phyloP scores from a whole-genome alignment of 2,888 invertebrate genomes.

The Epinotia bilunana region DNA sequence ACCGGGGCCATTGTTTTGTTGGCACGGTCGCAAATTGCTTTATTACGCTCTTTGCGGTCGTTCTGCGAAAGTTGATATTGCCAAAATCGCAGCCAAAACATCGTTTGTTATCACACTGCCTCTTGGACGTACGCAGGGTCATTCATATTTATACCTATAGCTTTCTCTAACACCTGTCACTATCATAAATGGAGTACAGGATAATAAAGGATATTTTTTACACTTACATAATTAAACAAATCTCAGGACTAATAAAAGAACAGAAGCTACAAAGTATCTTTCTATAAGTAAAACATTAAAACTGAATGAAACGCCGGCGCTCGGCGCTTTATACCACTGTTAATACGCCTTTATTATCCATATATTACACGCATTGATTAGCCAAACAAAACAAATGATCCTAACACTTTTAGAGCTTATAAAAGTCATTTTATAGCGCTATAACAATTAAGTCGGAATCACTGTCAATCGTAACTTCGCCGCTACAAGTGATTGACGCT shows the following conservation, averaged over 20 bases:
- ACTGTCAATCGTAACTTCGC: slow-evolving; percentile 77
- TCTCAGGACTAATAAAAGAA: neutral
- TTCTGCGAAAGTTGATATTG: slow-evolving; percentile 78
- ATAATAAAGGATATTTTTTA: neutral
- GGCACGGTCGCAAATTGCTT: slow-evolving; percentile 81
- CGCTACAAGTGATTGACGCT: slow-evolving; percentile 73
- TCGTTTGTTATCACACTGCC: slow-evolving; percentile 69
- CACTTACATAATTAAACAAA: neutral
- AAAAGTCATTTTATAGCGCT: slow-evolving; percentile 72
- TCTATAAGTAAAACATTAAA: slow-evolving; percentile 25
- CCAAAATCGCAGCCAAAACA: slow-evolving; percentile 81
- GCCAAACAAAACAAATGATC: slow-evolving; percentile 62
- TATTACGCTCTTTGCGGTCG: slow-evolving; percentile 75
- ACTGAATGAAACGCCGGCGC: slow-evolving; percentile 29
- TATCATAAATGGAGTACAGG: too few relatives aligned
- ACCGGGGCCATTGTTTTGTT: slow-evolving; percentile 80
- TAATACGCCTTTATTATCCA: slow-evolving; percentile 52
- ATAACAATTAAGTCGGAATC: slow-evolving; percentile 81
- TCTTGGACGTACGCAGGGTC: slow-evolving; percentile 36
- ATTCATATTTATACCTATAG: neutral
- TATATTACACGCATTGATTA: slow-evolving; percentile 53
- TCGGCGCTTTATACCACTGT: slow-evolving; percentile 46
- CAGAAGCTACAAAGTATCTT: slow-evolving; percentile 16
- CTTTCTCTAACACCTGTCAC: neutral
- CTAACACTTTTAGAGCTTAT: slow-evolving; percentile 65